A percentile compares a stretch with the other conserved stretches of the same genome.
Conservation (phyloP, 2,797 vertebrate species). For the Lagorchestes hirsutus region DNA sequence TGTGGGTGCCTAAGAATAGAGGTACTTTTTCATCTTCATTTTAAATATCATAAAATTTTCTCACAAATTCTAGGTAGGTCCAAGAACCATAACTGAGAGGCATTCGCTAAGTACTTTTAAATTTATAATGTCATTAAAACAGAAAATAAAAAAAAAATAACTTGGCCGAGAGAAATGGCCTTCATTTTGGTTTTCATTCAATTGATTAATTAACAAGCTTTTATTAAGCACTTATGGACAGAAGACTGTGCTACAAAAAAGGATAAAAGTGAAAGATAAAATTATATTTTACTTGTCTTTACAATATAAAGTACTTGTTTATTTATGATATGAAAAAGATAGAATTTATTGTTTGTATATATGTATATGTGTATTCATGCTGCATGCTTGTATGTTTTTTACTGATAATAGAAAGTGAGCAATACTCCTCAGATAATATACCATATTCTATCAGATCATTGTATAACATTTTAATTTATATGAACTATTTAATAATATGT, state of each 20-base stretch:
- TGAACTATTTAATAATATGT: not conserved
- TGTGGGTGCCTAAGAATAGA: too few species aligned
- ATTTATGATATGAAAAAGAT: not conserved
- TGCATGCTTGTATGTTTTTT: not conserved
- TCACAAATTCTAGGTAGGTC: too few species aligned
- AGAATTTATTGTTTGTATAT: not conserved
- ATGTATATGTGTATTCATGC: not conserved
- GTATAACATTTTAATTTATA: not conserved
- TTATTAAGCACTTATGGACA: not conserved
- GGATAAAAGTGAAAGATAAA: not conserved
- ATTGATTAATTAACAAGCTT: not conserved
- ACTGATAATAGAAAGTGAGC: not conserved
- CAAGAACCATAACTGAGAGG: too few species aligned
- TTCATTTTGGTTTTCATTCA: not conserved
- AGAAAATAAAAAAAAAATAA: not conserved
- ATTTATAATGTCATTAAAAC: not conserved
- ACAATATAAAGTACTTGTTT: not conserved
- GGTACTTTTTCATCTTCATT: too few species aligned
- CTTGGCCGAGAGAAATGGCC: not conserved
- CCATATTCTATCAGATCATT: not conserved
- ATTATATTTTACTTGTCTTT: not conserved
- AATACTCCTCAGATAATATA: not conserved
- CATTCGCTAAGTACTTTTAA: too few species aligned
- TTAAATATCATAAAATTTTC: too few species aligned
- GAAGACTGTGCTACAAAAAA: not conserved